A percentile compares a stretch with the other conserved stretches of the same genome.
Evolutionary conservation across 2,797 vertebrate genomes (phyloP).

Genomic region (Myripristis murdjan): DNA sequence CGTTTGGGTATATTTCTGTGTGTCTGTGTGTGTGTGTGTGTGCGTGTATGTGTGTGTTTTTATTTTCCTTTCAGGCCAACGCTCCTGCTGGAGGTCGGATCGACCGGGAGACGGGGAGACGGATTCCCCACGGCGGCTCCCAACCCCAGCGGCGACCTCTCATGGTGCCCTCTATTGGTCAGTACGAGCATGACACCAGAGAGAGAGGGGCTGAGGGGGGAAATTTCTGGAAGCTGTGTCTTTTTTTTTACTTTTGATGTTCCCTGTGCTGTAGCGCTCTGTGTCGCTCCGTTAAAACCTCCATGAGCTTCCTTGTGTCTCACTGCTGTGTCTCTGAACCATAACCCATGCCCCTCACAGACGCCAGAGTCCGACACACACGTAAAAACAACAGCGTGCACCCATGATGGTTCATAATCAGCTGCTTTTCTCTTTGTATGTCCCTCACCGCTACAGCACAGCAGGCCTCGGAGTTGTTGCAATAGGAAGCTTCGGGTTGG

Average conservation of each 20-base stretch:
- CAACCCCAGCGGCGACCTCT: slow-evolving; percentile 89
- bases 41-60: slow-evolving; percentile 42
- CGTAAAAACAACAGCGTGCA: background rate
- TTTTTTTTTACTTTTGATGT: slow-evolving; percentile 24
- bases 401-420: background rate
- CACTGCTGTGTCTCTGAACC: slow-evolving; percentile 69
- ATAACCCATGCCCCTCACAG: slow-evolving; percentile 69
- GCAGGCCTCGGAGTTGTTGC: background rate
- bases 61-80: slow-evolving; percentile 89
- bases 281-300: slow-evolving; percentile 52
- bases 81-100: slow-evolving; percentile 83
- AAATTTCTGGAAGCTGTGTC: slow-evolving; percentile 4
- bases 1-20: slow-evolving; percentile 54
- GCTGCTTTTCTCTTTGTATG: background rate
- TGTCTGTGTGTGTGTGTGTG: slow-evolving; percentile 16
- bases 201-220: background rate
- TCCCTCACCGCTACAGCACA: background rate
- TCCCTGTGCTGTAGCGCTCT: slow-evolving; percentile 42
- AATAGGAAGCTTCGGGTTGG: slow-evolving; percentile 14
- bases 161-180: slow-evolving; percentile 93
- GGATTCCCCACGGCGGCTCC: slow-evolving; percentile 82
- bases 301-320: slow-evolving; percentile 74
- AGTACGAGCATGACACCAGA: slow-evolving; percentile 78
- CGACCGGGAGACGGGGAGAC: slow-evolving; percentile 85
- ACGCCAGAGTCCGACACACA: no score